Conservation (phyloP, 2,888 invertebrate genomes). For the Trisateles emortualis region DNA sequence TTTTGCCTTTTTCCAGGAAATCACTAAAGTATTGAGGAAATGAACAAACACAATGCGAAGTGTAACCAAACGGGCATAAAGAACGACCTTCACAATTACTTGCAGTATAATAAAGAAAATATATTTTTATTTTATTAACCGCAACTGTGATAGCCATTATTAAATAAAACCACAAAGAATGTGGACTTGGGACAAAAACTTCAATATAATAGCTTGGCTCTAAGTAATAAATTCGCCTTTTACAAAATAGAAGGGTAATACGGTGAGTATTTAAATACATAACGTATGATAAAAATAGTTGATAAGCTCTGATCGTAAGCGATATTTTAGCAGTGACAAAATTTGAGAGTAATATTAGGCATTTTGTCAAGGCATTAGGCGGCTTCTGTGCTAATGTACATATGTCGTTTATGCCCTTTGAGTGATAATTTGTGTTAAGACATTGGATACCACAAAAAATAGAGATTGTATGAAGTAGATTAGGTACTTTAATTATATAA, state of each 20-base stretch:
- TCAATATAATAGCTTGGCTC: not conserved
- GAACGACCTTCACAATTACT: slow-evolving; percentile 65
- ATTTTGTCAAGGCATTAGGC: too few species aligned
- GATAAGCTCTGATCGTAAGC: too few species aligned
- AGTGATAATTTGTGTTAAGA: too few species aligned
- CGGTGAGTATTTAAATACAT: too few species aligned
- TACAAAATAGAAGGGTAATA: too few species aligned
- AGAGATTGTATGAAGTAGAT: too few species aligned
- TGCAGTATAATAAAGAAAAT: slow-evolving; percentile 43
- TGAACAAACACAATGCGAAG: slow-evolving; percentile 46
- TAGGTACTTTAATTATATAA: not conserved
- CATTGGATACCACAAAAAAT: too few species aligned
- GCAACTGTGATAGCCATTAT: slow-evolving; percentile 13
- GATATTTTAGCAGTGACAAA: too few species aligned
- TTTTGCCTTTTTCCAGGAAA: slow-evolving; percentile 36
- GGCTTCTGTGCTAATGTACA: too few species aligned
- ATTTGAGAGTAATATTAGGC: too few species aligned
- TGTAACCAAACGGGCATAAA: slow-evolving; percentile 60
- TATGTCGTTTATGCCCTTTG: too few species aligned
- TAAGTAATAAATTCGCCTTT: not conserved
- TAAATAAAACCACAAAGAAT: slow-evolving; percentile 8
- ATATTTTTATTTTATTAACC: slow-evolving; percentile 27
- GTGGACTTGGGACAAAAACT: slow-evolving; percentile 21
- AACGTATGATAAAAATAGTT: too few species aligned
- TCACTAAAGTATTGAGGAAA: slow-evolving; percentile 51